Percentiles rank a stretch among this genome's conserved stretches.
phyloP scores from a whole-genome alignment of 2,888 invertebrate species.

The Ryuthela nishihirai region DNA sequence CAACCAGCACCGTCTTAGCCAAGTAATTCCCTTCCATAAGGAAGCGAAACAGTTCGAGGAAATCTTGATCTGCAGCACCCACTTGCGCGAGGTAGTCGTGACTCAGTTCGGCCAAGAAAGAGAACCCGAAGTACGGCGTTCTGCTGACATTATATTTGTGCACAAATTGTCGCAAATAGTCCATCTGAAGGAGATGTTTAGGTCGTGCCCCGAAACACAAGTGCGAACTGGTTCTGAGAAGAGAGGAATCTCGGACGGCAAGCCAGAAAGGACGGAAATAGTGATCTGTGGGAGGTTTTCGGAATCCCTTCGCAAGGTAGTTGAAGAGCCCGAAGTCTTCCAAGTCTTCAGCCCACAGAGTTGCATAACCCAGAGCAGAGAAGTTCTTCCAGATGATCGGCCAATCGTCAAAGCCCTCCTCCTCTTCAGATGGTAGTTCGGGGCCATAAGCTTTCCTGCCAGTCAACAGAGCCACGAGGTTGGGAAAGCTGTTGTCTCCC shows the following conservation, averaged over 20 bases:
- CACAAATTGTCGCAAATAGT: slow-evolving; percentile 49
- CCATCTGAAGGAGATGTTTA: slow-evolving; percentile 41
- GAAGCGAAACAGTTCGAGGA: slow-evolving; percentile 47
- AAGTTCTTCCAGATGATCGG: slow-evolving; percentile 80
- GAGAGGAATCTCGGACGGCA: slow-evolving; percentile 48
- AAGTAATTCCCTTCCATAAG: slow-evolving; percentile 39
- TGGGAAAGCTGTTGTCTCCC: slow-evolving; percentile 90
- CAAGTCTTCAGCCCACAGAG: slow-evolving; percentile 79
- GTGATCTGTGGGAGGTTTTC: slow-evolving; percentile 79
- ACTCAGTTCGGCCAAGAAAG: slow-evolving; percentile 51
- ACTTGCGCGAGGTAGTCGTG: slow-evolving; percentile 52
- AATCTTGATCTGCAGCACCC: slow-evolving; percentile 50
- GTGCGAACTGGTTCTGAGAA: slow-evolving; percentile 36
- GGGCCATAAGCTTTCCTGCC: slow-evolving; percentile 53
- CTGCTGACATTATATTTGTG: slow-evolving; percentile 37
- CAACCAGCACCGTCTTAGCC: slow-evolving; percentile 29
- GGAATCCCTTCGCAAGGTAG: slow-evolving; percentile 71
- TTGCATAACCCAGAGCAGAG: slow-evolving; percentile 66
- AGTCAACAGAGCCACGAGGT: slow-evolving; percentile 73
- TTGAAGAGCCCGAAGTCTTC: slow-evolving; percentile 75
- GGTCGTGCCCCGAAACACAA: slow-evolving; percentile 39
- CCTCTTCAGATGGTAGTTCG: slow-evolving; percentile 3
- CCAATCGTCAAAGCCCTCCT: slow-evolving; percentile 60
- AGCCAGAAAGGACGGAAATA: slow-evolving; percentile 71
- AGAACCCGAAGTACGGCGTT: slow-evolving; percentile 48